Conservation (phyloP, 64 coral and sea anemone genomes). For the Montipora sp. region DNA sequence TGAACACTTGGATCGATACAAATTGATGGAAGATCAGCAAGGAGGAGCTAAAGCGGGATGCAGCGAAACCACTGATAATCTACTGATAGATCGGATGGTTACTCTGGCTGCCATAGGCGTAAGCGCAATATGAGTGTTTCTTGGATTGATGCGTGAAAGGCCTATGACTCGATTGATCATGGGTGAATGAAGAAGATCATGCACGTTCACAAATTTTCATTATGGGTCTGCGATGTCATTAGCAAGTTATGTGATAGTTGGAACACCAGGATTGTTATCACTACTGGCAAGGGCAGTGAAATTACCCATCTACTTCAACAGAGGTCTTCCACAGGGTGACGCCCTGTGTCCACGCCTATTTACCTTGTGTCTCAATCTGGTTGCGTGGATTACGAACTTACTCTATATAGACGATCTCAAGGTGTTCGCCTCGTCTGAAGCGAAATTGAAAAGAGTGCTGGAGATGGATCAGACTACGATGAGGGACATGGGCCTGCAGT, state of each 20-base stretch:
- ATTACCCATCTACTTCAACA: constrained; percentile 12
- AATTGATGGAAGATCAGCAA: constrained; percentile 4
- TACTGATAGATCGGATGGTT: constrained; percentile 49
- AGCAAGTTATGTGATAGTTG: constrained; percentile 50
- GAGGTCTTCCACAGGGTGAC: constrained; percentile 52
- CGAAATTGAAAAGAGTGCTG: constrained; percentile 29
- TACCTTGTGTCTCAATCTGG: constrained; percentile 34
- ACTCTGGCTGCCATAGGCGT: neutral
- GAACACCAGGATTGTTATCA: constrained; percentile 57
- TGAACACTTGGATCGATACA: constrained; percentile 48
- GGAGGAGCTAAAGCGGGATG: constrained; percentile 34
- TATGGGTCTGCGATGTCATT: constrained; percentile 54
- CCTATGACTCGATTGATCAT: constrained; percentile 67
- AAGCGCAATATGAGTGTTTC: constrained; percentile 38
- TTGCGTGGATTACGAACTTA: neutral
- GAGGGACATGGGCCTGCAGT: constrained; percentile 5
- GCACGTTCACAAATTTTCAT: neutral
- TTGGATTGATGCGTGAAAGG: constrained; percentile 56
- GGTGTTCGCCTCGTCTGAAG: constrained; percentile 17
- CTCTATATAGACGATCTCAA: constrained; percentile 42
- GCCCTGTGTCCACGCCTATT: constrained; percentile 45
- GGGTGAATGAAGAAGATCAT: neutral
- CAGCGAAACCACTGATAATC: constrained; percentile 44
- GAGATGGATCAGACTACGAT: neutral
- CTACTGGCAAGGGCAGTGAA: neutral